Conservation (phyloP, 1,140 invertebrate species). For the Physella acuta region DNA sequence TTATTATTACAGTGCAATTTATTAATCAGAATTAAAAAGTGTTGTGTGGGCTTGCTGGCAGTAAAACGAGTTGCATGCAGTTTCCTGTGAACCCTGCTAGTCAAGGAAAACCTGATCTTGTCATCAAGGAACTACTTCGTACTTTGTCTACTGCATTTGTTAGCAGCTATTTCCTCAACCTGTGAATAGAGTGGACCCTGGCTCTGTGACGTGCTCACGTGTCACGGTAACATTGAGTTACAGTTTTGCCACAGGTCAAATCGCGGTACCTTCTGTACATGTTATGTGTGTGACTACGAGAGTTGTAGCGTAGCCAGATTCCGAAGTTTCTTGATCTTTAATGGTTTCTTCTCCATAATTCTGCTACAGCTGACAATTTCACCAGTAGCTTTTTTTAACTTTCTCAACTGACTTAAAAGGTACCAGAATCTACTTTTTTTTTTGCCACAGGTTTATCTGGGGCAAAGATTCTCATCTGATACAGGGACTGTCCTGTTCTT, state of each 20-base stretch:
- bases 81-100: background rate
- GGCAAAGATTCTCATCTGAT: constrained; percentile 99
- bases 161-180: background rate
- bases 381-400: constrained; percentile 98
- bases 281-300: constrained; percentile 97
- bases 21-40: constrained; percentile 43
- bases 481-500: constrained; percentile 89
- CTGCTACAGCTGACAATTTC: constrained; percentile 93
- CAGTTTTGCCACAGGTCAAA: constrained; percentile 88
- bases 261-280: constrained; percentile 99
- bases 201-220: constrained; percentile 99
- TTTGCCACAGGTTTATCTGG: constrained; percentile 97
- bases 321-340: constrained; percentile 98
- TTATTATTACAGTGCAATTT: background rate
- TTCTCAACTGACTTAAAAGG: constrained; percentile 93
- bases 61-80: background rate
- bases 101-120: background rate
- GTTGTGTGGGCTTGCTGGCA: constrained; percentile 79
- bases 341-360: constrained; percentile 85
- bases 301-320: constrained; percentile 95
- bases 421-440: constrained; percentile 99
- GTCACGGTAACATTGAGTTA: constrained; percentile 97
- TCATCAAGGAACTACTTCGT: background rate
- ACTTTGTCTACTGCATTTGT: background rate
- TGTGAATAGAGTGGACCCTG: constrained; percentile 3